These are phyloP conservation scores for Stegodyphus dumicola DNA, from an alignment of 1,140 invertebrate species.

Conservation along the genomic window DNA sequence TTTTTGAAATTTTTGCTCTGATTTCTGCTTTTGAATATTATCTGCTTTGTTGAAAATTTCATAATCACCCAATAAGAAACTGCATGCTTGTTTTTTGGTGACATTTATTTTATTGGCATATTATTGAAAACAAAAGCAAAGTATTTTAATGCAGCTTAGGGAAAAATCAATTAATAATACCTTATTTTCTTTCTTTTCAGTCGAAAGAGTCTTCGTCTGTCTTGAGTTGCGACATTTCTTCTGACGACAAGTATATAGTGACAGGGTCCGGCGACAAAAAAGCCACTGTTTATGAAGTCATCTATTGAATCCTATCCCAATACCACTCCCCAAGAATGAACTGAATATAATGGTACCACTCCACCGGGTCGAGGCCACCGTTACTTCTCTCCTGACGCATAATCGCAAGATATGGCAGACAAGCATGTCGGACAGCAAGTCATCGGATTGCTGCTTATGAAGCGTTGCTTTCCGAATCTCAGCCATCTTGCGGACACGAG, in stretches of 20 bases:
- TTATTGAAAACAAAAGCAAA: too few relatives aligned
- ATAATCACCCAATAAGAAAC: too few relatives aligned
- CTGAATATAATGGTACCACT: slow-evolving; percentile 11
- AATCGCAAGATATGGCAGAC: not conserved
- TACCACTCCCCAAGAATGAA: slow-evolving; percentile 10
- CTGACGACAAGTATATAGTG: slow-evolving; percentile 98
- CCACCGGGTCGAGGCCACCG: not conserved
- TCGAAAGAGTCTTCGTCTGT: slow-evolving; percentile 99
- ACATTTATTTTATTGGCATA: too few relatives aligned
- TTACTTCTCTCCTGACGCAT: not conserved
- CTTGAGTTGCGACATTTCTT: slow-evolving; percentile 97
- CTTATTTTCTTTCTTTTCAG: slow-evolving; percentile 73
- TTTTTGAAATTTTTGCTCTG: too few relatives aligned
- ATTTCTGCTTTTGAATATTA: too few relatives aligned
- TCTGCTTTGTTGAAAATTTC: too few relatives aligned
- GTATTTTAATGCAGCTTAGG: too few relatives aligned
- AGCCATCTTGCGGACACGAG: too few relatives aligned
- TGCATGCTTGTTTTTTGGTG: too few relatives aligned
- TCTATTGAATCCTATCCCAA: slow-evolving; percentile 76
- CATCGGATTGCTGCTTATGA: not conserved
- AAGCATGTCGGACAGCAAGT: not conserved
- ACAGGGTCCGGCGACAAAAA: slow-evolving; percentile 99
- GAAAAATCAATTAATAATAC: not conserved
- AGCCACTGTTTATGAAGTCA: slow-evolving; percentile 98
- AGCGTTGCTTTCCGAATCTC: too few relatives aligned